Base-by-base conservation (phyloP, 1,140 invertebrate species). In the Neodiprion pinetum region DNA sequence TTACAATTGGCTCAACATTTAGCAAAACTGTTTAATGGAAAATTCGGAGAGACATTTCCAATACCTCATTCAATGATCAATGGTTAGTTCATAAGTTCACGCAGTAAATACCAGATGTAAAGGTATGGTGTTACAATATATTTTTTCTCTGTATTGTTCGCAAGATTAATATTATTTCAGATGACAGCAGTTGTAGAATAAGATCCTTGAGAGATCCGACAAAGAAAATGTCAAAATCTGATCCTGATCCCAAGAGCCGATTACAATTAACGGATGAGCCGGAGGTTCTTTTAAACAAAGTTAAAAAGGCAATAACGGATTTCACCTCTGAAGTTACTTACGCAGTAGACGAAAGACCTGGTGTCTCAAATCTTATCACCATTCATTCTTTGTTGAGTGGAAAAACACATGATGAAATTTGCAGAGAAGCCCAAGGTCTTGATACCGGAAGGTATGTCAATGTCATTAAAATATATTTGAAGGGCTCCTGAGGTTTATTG, bases 141-240 rank as follows among this genome's bases (percentile, higher is more conserved):
- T 72, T 48, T 53, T 74, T 74, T 76, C 17, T 21, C 65, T 70
- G 65, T 73, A 14, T n/a, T 72, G 23, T 72, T n/a, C 0, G 7
- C 65, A 17, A 14, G 12, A 68, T 3, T 53, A 9, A 48, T 23
- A 48, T 71, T 70, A 74, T 84, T 80, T 77, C 84, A 91, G 91
- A 90, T 23, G 88, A 90, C 48, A 88, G 89, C 48, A 90, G 90
- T 75, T 89, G 90, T 9, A 90, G 95, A 65, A 89, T 98, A 21
- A 92, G 92, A 82, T 98, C 95, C 84, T 87, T 99, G 14, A 90
- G 95, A 53, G 92, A 97, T 82, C 96, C 98, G 0, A 82, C 82
- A 0, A 95, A 95, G 82, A 99, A 99, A 90, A 99, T 99, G 98
- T 99, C 98, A 8, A 99, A 99, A 89, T 99, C 98, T 0, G 95